Percentiles rank a stretch among this genome's conserved stretches.
Evolutionary conservation across 2,113 vertebrate genomes (phyloP).

Genomic region (Paramormyrops kingsleyae): DNA sequence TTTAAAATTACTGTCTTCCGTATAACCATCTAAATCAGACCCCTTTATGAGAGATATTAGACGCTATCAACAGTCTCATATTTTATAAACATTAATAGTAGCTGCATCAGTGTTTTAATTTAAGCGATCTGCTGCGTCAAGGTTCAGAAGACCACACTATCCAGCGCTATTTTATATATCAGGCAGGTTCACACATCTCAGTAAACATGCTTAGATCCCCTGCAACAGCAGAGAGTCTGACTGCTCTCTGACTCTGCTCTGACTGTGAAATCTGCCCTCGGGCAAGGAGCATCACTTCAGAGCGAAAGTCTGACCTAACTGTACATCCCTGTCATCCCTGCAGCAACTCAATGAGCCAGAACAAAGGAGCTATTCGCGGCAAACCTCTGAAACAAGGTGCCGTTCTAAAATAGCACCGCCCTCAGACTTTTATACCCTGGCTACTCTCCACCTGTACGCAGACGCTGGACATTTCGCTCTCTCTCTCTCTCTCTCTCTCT

Average conservation of each 20-base stretch:
- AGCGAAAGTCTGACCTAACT: conserved; percentile 3
- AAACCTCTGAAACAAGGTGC: conserved; percentile 4
- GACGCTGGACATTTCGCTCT: background rate
- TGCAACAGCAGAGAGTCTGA: background rate
- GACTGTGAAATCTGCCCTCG: conserved; percentile 7
- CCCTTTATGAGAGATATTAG: background rate
- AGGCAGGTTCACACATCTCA: background rate
- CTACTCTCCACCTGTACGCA: background rate
- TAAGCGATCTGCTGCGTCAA: background rate
- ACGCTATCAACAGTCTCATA: background rate
- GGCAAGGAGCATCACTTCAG: conserved; percentile 13
- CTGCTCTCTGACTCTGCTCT: background rate
- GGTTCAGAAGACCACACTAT: background rate
- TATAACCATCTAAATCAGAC: background rate
- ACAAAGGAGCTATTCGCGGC: conserved; percentile 15
- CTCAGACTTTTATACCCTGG: background rate
- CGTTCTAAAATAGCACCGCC: background rate
- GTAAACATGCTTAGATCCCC: background rate
- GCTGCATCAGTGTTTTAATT: background rate
- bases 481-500: background rate
- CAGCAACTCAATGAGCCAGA: conserved; percentile 15
- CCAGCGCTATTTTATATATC: background rate
- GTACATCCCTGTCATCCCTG: conserved; percentile 7
- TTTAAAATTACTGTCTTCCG: background rate
- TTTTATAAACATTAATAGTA: background rate